Conservation (phyloP, 2,797 vertebrate species). For the Glossophaga mutica region DNA sequence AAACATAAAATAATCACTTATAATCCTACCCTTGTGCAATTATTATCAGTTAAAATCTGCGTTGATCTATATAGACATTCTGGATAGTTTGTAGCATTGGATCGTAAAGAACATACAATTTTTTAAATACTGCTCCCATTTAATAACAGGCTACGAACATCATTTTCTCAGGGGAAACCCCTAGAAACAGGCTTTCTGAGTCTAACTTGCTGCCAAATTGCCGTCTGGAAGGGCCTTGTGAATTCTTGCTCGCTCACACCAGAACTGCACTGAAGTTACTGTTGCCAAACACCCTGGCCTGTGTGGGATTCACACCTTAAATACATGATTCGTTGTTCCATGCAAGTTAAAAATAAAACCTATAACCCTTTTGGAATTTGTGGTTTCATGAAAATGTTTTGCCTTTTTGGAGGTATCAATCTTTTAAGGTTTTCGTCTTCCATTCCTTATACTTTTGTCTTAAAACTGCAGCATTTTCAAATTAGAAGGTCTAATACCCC, state of each 20-base stretch:
- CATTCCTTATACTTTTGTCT: background rate
- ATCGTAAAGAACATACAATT: background rate
- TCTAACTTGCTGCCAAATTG: background rate
- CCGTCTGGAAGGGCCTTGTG: background rate
- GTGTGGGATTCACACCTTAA: background rate
- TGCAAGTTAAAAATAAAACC: conserved; percentile 3
- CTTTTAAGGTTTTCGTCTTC: background rate
- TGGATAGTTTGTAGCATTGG: background rate
- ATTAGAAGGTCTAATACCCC: background rate
- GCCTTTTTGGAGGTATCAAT: background rate
- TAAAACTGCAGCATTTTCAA: background rate
- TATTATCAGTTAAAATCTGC: background rate
- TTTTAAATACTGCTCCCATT: background rate
- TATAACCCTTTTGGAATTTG: background rate
- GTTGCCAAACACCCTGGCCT: background rate
- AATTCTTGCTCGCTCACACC: background rate
- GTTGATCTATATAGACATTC: background rate
- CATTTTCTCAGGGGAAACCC: background rate
- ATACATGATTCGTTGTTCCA: too few species aligned
- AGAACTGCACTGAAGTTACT: background rate
- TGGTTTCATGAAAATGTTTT: background rate
- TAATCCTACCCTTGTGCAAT: background rate
- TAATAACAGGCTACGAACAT: background rate
- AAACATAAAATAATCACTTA: background rate
- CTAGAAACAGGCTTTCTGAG: background rate